These are phyloP conservation scores for Aphelinus certus DNA, from an alignment of 1,140 invertebrate genomes.

Conservation along the genomic window DNA sequence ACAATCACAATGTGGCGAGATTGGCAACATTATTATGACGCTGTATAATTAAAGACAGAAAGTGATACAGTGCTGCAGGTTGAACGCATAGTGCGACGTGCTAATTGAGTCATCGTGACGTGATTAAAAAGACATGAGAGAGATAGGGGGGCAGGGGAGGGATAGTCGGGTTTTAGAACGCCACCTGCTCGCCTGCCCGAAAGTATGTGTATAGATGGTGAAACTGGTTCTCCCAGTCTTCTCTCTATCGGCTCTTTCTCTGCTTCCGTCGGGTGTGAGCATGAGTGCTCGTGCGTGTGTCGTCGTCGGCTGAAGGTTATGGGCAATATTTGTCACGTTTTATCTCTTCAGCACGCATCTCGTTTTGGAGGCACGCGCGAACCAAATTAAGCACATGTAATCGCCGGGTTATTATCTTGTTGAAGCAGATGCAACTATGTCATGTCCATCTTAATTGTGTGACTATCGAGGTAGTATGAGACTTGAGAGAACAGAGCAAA, in stretches of 20 bases:
- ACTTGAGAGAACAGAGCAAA: no score
- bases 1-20: background rate
- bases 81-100: background rate
- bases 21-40: background rate
- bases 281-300: background rate
- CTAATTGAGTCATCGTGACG: conserved; percentile 22
- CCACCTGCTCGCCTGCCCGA: conserved; percentile 48
- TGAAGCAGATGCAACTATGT: conserved; percentile 47
- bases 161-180: conserved; percentile 36
- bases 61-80: background rate
- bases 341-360: conserved; percentile 56
- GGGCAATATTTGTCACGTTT: conserved; percentile 62
- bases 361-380: conserved; percentile 40
- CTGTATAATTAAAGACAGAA: background rate
- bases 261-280: conserved; percentile 43
- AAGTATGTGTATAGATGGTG: conserved; percentile 27
- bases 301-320: conserved; percentile 47
- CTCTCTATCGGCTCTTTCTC: conserved; percentile 41
- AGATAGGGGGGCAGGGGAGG: background rate
- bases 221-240: conserved; percentile 52
- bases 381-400: conserved; percentile 59
- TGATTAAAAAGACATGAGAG: conserved; percentile 19
- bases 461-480: no score
- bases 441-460: conserved; percentile 18
- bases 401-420: conserved; percentile 61